These are phyloP conservation scores for Cheilosia scutellata DNA, from an alignment of 2,888 invertebrate species.

Conservation along the genomic window DNA sequence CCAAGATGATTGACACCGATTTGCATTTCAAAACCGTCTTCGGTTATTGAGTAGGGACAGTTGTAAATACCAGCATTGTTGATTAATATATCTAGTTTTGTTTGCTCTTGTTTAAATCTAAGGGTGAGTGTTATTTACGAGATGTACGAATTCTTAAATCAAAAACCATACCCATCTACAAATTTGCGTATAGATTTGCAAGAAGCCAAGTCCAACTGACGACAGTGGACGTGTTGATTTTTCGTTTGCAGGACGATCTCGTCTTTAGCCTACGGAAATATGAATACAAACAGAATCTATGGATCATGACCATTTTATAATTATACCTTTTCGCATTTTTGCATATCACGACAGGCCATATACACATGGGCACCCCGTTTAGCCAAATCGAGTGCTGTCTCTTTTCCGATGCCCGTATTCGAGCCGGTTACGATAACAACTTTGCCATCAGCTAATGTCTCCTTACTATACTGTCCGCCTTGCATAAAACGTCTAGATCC, in stretches of 20 bases:
- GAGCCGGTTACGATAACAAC: conserved; percentile 91
- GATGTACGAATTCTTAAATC: not conserved
- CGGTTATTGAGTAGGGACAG: conserved; percentile 86
- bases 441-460: conserved; percentile 86
- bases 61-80: conserved; percentile 91
- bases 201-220: conserved; percentile 85
- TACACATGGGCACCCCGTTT: conserved; percentile 91
- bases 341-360: conserved; percentile 93
- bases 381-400: conserved; percentile 90
- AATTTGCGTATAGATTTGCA: conserved; percentile 86
- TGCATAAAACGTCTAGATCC: conserved; percentile 83
- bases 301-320: not conserved
- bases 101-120: conserved; percentile 16
- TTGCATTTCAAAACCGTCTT: conserved; percentile 88
- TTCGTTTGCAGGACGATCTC: conserved; percentile 90
- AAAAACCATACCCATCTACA: conserved; percentile 88
- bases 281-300: not conserved
- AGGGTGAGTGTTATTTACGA: not conserved
- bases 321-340: conserved; percentile 87
- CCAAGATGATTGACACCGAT: conserved; percentile 88
- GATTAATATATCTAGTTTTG: conserved; percentile 87
- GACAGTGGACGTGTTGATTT: conserved; percentile 90
- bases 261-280: conserved; percentile 84
- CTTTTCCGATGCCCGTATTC: conserved; percentile 92
- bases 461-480: conserved; percentile 87